phyloP scores from a whole-genome alignment of 2,888 invertebrate species.

The Ophion ellenae region DNA sequence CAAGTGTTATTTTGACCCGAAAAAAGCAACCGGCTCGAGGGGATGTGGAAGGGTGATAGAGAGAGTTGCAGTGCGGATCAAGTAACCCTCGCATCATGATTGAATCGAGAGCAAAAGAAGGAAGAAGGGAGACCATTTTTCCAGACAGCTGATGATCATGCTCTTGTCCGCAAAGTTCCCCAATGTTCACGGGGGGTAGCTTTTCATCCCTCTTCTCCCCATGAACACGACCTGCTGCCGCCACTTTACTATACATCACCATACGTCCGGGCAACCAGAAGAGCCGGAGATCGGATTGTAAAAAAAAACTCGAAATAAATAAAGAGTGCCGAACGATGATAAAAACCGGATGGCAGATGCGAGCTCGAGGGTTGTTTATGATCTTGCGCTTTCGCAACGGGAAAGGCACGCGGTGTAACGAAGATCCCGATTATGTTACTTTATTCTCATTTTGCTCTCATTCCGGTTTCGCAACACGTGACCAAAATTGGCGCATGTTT shows the following conservation, averaged over 20 bases:
- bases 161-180: constrained; percentile 66
- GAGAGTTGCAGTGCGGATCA: constrained; percentile 4
- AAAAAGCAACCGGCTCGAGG: constrained; percentile 15
- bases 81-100: neutral
- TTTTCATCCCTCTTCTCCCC: constrained; percentile 66
- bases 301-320: constrained; percentile 68
- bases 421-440: constrained; percentile 1
- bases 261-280: constrained; percentile 65
- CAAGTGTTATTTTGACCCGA: constrained; percentile 26
- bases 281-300: constrained; percentile 75
- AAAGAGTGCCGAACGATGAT: constrained; percentile 35
- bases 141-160: constrained; percentile 79
- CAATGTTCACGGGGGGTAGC: constrained; percentile 50
- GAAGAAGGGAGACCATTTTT: neutral
- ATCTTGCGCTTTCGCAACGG: constrained; percentile 62
- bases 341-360: constrained; percentile 82
- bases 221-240: constrained; percentile 63
- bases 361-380: constrained; percentile 39
- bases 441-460: neutral
- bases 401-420: constrained; percentile 38
- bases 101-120: constrained; percentile 9
- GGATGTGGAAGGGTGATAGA: constrained; percentile 9
- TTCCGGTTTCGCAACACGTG: no score
- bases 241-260: constrained; percentile 53
- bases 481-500: no score